Conservation (phyloP, 2,113 vertebrate species). For the Lycocorax pyrrhopterus region DNA sequence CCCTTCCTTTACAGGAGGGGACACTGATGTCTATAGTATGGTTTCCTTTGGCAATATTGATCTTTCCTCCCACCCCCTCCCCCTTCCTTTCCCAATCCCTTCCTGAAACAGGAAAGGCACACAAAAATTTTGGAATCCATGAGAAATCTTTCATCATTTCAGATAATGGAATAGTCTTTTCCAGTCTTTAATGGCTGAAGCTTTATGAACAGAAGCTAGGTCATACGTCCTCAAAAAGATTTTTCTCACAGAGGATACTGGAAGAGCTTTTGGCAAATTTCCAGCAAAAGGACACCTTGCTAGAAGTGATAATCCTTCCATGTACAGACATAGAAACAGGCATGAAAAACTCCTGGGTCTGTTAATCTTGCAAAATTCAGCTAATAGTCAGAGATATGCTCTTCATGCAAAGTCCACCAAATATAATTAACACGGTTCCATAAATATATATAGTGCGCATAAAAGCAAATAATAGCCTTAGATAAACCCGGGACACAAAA, state of each 20-base stretch:
- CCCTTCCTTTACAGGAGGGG: background rate
- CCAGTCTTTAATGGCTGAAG: background rate
- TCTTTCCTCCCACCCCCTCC: background rate
- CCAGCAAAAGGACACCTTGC: background rate
- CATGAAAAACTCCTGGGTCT: background rate
- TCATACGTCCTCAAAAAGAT: background rate
- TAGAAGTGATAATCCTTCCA: background rate
- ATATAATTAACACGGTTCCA: background rate
- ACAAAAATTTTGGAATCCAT: background rate
- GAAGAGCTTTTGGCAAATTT: background rate
- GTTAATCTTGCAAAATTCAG: background rate
- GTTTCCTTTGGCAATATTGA: background rate
- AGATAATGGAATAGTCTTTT: background rate
- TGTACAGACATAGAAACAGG: background rate
- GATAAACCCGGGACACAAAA: background rate
- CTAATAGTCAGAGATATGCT: background rate
- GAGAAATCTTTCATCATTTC: background rate
- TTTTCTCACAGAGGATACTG: background rate
- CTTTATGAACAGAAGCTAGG: background rate
- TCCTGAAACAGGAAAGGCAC: background rate
- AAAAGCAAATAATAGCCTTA: background rate
- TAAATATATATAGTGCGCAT: background rate
- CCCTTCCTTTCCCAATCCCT: background rate
- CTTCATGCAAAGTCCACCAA: background rate
- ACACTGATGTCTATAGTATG: background rate